Base-by-base conservation (phyloP, 2,113 vertebrate species). In the Pipa parva region DNA sequence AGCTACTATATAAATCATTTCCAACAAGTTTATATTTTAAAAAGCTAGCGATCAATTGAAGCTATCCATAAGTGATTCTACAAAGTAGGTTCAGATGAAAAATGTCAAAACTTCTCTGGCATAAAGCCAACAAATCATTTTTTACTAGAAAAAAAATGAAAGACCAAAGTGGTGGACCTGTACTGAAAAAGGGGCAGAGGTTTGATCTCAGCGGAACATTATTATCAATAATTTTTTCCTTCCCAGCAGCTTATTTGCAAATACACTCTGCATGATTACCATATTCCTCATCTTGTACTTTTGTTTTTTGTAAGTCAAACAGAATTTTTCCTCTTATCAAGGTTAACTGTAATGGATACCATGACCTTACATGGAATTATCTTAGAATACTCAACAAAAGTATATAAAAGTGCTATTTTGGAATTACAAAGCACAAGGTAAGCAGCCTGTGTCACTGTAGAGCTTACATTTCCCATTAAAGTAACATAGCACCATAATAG, bases 181-280 rank as follows among this genome's bases (percentile, higher is more conserved):
- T 60, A 25, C 66, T 54, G 58, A 24, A 70, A 59, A 46, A 29
- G 37, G 66, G 66, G 57, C 66, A 70, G 24, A 54, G 48, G 66
- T 59, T 59, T 54, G 49, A 28, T 54, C 66, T 61, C 25, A 24
- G 48, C 21, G 57, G 50, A 27, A 37, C 48, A 39, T 60, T 49
- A 22, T 70, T 70, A 70, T 45, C 31, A 49, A 58, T 70, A 61
- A 59, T 61, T 61, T 70, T 49, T 42, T 42, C 46, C 61, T 67
- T 70, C 66, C 66, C 66, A 70, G 66, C 66, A 70, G 58, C 65
- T 68, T 68, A 70, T 70, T 61, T 70, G 66, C 66, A 70, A 68
- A 68, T 68, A 68, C 18, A 7, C 55, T 51, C 51, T 31, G 22
- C 28, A 68, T 18, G 33, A 45, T 58, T 42, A 39, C n/a, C 20